Percentiles rank a stretch among this genome's conserved stretches.
Evolutionary conservation across 2,797 vertebrate species (phyloP).

Genomic region (Euphonia xanthogaster): DNA sequence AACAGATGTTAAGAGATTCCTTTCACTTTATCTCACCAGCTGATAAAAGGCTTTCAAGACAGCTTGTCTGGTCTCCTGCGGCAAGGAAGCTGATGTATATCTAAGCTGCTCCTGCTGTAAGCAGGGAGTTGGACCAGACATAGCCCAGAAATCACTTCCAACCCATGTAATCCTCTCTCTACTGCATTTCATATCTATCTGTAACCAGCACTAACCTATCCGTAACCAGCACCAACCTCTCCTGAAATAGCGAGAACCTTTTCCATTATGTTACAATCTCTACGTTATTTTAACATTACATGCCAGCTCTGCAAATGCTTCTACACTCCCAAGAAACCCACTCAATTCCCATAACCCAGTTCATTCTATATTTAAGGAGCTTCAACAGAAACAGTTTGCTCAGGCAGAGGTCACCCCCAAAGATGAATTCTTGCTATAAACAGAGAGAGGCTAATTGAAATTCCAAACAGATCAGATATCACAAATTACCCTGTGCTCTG

Average conservation of each 20-base stretch:
- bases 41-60: not conserved
- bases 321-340: not conserved
- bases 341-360: not conserved
- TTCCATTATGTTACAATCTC: not conserved
- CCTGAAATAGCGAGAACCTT: not conserved
- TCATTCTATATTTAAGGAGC: not conserved
- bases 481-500: constrained; percentile 85
- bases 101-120: not conserved
- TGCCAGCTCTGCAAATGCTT: not conserved
- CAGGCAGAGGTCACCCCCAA: not conserved
- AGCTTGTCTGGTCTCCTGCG: not conserved
- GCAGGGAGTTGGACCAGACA: not conserved
- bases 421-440: not conserved
- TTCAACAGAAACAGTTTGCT: not conserved
- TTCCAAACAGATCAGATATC: not conserved
- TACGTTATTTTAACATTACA: not conserved
- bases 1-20: not conserved
- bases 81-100: not conserved
- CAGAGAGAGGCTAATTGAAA: not conserved
- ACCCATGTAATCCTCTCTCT: not conserved
- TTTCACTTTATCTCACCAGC: not conserved
- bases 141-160: not conserved
- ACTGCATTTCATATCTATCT: not conserved
- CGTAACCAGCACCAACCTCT: not conserved
- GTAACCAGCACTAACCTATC: not conserved